A percentile compares a stretch with the other conserved stretches of the same genome.
Evolutionary conservation across 2,888 invertebrate genomes (phyloP).

Genomic region (Ischnura elegans): DNA sequence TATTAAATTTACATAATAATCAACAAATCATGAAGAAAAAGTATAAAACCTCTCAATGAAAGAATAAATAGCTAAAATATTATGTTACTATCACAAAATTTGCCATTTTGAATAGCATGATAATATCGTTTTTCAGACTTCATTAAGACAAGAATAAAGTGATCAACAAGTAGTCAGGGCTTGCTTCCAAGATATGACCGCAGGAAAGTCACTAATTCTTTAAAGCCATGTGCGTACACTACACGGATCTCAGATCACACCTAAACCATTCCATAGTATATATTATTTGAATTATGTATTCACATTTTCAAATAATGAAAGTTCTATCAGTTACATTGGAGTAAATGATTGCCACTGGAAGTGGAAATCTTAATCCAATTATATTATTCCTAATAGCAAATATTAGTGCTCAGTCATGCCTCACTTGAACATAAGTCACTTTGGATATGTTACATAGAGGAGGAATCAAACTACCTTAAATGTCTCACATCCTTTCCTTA

Average conservation of each 20-base stretch:
- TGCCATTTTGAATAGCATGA: background rate
- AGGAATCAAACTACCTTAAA: no score
- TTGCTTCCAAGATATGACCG: slow-evolving; percentile 16
- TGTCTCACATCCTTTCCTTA: no score
- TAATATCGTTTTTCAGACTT: slow-evolving; percentile 23
- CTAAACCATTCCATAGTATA: background rate
- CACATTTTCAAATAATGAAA: slow-evolving; percentile 10
- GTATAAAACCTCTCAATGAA: slow-evolving; percentile 21
- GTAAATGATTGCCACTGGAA: background rate
- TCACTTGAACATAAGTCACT: no score
- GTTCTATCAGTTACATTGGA: background rate
- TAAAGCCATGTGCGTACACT: background rate
- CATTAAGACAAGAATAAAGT: background rate
- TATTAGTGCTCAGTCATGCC: background rate
- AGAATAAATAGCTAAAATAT: slow-evolving; percentile 24
- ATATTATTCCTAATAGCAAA: background rate
- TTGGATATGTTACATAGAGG: no score
- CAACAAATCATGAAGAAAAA: slow-evolving; percentile 8
- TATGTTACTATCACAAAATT: slow-evolving; percentile 20
- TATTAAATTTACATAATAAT: slow-evolving; percentile 25
- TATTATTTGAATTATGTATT: background rate
- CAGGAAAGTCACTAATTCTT: background rate
- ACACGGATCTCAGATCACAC: background rate
- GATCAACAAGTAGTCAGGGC: background rate
- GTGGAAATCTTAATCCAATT: background rate